Evolutionary conservation across 2,113 vertebrate genomes (phyloP).

Genomic region (Micronycteris hirsuta): DNA sequence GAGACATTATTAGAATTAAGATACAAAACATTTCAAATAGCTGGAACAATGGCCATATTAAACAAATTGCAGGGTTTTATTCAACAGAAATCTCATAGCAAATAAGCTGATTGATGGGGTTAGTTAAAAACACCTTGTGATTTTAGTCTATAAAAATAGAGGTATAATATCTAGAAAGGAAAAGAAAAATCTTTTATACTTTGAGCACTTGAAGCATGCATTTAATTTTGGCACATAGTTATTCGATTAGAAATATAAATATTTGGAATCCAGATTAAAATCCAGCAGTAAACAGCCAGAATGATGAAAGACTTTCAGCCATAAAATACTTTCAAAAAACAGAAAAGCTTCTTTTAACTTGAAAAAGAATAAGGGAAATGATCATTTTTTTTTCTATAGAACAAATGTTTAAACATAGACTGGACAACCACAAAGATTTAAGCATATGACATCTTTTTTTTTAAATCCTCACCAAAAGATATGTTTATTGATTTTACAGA

Average conservation of each 20-base stretch:
- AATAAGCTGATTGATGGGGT: neutral
- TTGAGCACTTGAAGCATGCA: neutral
- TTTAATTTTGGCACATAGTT: neutral
- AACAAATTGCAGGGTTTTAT: neutral
- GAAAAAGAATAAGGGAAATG: neutral
- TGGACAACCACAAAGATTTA: neutral
- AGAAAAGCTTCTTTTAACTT: neutral
- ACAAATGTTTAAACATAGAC: neutral
- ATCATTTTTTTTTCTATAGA: neutral
- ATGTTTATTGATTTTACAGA: too few species aligned
- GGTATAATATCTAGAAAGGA: neutral
- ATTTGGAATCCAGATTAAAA: neutral
- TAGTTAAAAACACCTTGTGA: neutral
- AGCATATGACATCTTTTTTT: neutral
- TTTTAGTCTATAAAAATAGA: neutral
- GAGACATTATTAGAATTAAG: neutral
- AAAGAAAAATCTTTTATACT: neutral
- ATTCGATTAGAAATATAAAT: neutral
- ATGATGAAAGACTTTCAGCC: neutral
- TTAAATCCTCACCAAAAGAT: too few species aligned
- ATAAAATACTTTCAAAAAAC: neutral
- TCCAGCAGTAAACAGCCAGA: neutral
- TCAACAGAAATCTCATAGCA: neutral
- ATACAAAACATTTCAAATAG: neutral
- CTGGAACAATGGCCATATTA: neutral